A percentile compares a stretch with the other conserved stretches of the same genome.
phyloP scores from a whole-genome alignment of 2,113 vertebrate genomes.

The Antidorcas marsupialis region DNA sequence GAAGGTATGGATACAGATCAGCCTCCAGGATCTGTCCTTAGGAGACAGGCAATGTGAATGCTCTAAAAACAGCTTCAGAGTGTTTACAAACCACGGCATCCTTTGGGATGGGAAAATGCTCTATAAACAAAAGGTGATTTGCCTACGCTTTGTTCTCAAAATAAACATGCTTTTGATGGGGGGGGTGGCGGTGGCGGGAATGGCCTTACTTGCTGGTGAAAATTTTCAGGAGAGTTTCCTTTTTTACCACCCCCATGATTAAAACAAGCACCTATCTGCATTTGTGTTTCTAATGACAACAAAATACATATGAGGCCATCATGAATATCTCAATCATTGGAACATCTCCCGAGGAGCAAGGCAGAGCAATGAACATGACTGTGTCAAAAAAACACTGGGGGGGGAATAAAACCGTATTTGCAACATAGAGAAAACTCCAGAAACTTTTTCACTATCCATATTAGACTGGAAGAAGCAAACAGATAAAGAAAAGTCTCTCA shows the following conservation, averaged over 20 bases:
- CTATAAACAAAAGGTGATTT: constrained; percentile 10
- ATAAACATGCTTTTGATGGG: not conserved
- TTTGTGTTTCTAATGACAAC: constrained; percentile 17
- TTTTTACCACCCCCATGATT: not conserved
- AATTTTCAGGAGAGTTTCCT: not conserved
- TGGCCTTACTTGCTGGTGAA: not conserved
- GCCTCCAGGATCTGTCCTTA: not conserved
- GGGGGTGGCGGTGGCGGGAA: not conserved
- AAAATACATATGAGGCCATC: not conserved
- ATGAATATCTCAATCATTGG: not conserved
- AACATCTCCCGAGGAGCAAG: not conserved
- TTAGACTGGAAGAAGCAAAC: not conserved
- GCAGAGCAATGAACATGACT: not conserved
- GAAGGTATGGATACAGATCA: not conserved
- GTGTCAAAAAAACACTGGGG: fast-evolving
- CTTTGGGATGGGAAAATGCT: not conserved
- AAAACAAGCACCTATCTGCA: constrained; percentile 5
- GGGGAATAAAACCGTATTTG: not conserved
- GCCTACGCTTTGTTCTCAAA: constrained; percentile 26
- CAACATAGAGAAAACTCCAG: not conserved
- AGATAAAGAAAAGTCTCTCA: constrained; percentile 20
- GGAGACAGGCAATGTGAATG: not conserved
- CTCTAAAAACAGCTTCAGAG: not conserved
- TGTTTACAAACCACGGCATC: not conserved
- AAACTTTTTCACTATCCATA: constrained; percentile 21